A percentile compares a stretch with the other conserved stretches of the same genome.
phyloP scores from a whole-genome alignment of 1,140 invertebrate species.

The Apolygus lucorum region DNA sequence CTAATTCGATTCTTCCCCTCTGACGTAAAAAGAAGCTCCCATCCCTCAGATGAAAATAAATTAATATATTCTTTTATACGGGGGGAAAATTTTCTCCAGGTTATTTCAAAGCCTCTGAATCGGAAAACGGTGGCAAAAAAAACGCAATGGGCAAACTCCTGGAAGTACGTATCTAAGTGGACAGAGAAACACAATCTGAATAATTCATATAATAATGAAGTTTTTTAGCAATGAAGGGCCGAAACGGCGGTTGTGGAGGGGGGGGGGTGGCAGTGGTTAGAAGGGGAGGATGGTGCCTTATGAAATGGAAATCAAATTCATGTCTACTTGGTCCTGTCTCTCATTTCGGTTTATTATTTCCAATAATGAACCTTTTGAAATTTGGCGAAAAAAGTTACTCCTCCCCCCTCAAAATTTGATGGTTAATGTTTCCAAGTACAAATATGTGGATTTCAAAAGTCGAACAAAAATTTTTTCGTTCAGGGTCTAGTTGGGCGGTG shows the following conservation, averaged over 20 bases:
- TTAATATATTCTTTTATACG: not conserved
- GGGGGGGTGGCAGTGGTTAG: no score
- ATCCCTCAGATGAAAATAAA: not conserved
- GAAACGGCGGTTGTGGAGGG: not conserved
- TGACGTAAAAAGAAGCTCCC: not conserved
- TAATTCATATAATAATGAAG: constrained; percentile 16
- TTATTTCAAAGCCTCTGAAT: not conserved
- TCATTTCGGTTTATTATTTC: no score
- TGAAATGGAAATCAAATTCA: no score
- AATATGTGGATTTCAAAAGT: no score
- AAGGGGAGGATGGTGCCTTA: no score
- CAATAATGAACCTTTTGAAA: no score
- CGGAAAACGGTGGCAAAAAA: not conserved
- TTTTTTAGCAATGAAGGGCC: not conserved
- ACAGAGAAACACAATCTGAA: constrained; percentile 10
- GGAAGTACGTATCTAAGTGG: constrained; percentile 1
- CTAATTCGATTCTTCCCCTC: not conserved
- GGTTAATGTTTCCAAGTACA: no score
- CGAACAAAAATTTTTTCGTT: no score
- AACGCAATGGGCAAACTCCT: not conserved
- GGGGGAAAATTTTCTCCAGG: not conserved
- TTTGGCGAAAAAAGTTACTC: no score
- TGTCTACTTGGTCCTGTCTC: no score
- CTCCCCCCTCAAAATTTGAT: no score
- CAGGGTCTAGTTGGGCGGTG: no score